A percentile compares a stretch with the other conserved stretches of the same genome.
Evolutionary conservation across 30 jellyfish, hydroid and myxozoan genomes (phyloP).

Genomic region (Hydractinia echinata): DNA sequence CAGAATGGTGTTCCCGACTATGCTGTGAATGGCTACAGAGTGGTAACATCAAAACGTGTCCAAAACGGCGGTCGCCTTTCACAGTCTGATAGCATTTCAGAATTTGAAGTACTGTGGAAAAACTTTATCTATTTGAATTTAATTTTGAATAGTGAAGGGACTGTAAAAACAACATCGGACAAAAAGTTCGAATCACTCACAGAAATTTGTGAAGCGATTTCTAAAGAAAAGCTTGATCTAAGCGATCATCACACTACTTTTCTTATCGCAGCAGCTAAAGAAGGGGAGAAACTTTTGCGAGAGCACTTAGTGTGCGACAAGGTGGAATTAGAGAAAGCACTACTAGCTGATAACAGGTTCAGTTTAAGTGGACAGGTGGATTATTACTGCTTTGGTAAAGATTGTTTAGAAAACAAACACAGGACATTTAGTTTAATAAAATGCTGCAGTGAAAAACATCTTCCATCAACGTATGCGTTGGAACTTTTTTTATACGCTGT

Average conservation of each 20-base stretch:
- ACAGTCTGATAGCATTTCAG: too few species aligned
- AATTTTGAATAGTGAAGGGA: too few species aligned
- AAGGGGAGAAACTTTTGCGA: neutral
- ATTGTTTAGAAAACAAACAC: neutral
- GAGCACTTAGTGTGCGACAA: neutral
- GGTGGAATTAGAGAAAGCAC: neutral
- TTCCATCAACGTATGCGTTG: neutral
- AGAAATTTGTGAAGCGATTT: neutral
- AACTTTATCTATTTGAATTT: too few species aligned
- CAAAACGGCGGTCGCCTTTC: too few species aligned
- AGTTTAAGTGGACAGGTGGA: neutral
- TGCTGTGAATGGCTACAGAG: too few species aligned
- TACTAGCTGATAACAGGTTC: neutral
- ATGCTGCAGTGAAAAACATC: neutral
- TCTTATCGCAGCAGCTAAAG: neutral
- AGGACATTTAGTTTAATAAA: neutral
- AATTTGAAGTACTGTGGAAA: too few species aligned
- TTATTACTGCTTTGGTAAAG: neutral
- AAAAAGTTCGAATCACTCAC: neutral
- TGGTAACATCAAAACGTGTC: too few species aligned
- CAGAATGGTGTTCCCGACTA: too few species aligned
- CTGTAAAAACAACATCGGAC: too few species aligned
- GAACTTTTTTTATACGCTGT: constrained; percentile 12
- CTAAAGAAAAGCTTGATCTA: neutral
- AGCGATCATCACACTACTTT: neutral